Evolutionary conservation across 2,888 invertebrate genomes (phyloP), one percentile per base, ranked within the genome.

Genomic region (Tryphoninae sp.): DNA sequence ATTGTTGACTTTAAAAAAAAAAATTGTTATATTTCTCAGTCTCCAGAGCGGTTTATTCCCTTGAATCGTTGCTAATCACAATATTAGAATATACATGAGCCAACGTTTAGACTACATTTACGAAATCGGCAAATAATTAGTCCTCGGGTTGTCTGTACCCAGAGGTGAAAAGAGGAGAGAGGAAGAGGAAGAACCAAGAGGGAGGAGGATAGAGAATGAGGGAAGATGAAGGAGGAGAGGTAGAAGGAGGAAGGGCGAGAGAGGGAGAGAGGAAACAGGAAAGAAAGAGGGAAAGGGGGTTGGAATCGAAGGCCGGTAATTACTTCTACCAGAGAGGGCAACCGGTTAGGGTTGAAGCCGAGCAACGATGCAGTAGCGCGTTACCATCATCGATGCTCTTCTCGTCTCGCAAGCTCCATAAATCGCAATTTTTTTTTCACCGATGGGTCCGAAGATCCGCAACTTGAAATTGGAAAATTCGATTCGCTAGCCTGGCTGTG

Each of bases 261-360:
- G 26, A 26, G 51, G 13, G 53, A 65, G 75, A 16, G 68, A 67
- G 77, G 49, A 40, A 45, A 74, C 59, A 59, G 69, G 77, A 58
- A 72, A 67, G 64, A 42, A 51, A 42, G 40, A 59, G 42, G 40
- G 55, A 61, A 59, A 59, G 33, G 69, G 71, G 59, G 74, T 75
- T 64, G 80, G 80, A 81, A 82, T 78, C 81, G 77, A 80, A 68
- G 76, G 82, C 80, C 77, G 77, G 83, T 83, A 83, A 83, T 84
- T 84, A 78, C 79, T 78, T 68, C 68, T 71, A 73, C 78, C 69
- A 68, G 55, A 55, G 55, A 55, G 55, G 8, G 59, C 71, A 78
- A 78, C 65, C 75, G 74, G 74, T 68, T 71, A 78, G 72, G 67
- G 74, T 65, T 62, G 58, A 64, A 78, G 78, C 67, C 82, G 71